phyloP scores from a whole-genome alignment of 2,888 invertebrate species.

The Philereme vetulata region DNA sequence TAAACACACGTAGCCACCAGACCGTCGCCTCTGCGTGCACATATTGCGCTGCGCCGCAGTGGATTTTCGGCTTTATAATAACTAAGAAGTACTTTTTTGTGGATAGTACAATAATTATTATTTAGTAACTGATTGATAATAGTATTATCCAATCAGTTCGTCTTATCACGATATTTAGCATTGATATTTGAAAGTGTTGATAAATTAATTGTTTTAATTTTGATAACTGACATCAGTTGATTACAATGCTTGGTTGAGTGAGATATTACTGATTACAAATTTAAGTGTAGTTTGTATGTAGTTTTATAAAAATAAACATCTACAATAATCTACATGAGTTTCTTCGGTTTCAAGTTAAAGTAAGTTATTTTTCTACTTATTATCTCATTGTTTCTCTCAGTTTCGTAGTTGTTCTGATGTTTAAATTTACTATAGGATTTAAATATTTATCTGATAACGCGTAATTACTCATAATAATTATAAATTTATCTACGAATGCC shows the following conservation, averaged over 20 bases:
- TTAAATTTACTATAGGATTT: not conserved
- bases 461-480: not conserved
- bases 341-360: conserved; percentile 45
- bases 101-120: conserved; percentile 7
- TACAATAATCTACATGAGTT: conserved; percentile 57
- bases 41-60: no score
- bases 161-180: conserved; percentile 49
- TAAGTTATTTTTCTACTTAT: conserved; percentile 40
- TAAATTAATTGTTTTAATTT: conserved; percentile 45
- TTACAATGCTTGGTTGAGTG: conserved; percentile 47
- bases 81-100: not conserved
- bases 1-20: no score
- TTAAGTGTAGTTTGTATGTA: conserved; percentile 25
- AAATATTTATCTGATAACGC: not conserved
- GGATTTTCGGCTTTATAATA: no score
- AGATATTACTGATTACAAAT: conserved; percentile 42
- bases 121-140: no score
- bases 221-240: conserved; percentile 50
- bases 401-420: not conserved
- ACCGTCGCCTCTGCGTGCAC: no score
- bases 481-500: not conserved
- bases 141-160: conserved; percentile 44
- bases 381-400: not conserved
- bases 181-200: conserved; percentile 47
- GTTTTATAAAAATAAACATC: conserved; percentile 21